Evolutionary conservation across 2,113 vertebrate genomes (phyloP).

Genomic region (Platysteira castanea): DNA sequence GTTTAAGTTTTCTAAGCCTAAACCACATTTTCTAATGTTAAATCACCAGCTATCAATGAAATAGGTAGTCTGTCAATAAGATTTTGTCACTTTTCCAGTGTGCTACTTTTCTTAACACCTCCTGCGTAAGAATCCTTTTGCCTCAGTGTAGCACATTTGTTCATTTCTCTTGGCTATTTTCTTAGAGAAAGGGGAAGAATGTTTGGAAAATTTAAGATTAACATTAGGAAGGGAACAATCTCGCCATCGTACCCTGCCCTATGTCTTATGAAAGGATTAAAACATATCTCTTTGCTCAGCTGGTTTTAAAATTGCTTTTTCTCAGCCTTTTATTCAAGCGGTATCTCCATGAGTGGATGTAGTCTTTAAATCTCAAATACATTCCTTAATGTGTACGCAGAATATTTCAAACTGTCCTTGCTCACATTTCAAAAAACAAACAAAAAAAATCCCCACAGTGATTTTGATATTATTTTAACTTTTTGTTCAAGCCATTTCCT

Average conservation of each 20-base stretch:
- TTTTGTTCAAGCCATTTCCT: background rate
- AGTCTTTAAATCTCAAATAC: background rate
- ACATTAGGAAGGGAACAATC: background rate
- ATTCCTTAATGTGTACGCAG: background rate
- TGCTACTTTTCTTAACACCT: background rate
- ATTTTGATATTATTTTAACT: background rate
- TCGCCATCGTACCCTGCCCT: background rate
- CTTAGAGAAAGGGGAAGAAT: background rate
- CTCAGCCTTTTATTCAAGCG: background rate
- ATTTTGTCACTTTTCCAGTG: background rate
- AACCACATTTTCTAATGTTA: background rate
- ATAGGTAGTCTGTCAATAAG: background rate
- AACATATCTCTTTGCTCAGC: fast-evolving
- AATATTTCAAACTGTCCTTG: background rate
- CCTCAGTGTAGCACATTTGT: background rate
- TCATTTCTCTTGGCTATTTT: background rate
- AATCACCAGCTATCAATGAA: background rate
- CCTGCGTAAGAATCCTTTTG: background rate
- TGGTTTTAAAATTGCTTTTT: background rate
- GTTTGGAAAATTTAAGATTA: background rate
- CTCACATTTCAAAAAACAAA: background rate
- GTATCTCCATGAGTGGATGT: background rate
- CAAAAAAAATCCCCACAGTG: background rate
- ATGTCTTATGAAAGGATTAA: background rate
- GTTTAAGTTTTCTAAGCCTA: background rate